Base-by-base conservation (phyloP, 2,113 vertebrate species). In the Cricetomys ansorgei region DNA sequence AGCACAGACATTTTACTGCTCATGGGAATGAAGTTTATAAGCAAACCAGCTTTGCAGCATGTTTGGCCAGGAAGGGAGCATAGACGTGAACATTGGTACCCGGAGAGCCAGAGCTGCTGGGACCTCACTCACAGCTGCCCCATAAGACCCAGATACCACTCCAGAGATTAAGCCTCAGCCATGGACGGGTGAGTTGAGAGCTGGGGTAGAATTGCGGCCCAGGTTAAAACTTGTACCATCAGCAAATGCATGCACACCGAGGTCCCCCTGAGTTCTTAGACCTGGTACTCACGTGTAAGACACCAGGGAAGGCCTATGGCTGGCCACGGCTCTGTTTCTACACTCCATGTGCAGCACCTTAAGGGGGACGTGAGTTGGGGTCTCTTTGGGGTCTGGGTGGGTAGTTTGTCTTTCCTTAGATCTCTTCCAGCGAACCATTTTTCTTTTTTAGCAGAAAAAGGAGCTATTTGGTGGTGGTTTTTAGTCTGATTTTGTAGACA, bases 21-120 rank as follows among this genome's bases (percentile, higher is more conserved):
- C 27, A 31, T 0, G n/a, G 48, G 53, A 88, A 67, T 45, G 40
- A 72, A 84, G 45, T 3, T n/a, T 64, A 45, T 73, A 40, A 48
- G 57, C 55, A 37, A 73, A 77, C 1, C 23, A 75, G 27, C 8
- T 72, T 76, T 57, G 21, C 2, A 48, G 34, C 0, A 0, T 53
- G 40, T 25, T 91, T 86, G 43, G 21, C 23, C 9, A 11, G 75
- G 27, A 80, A 84, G 34, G 72, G 8, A 10, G n/a, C 17, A 4
- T 3, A 3, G 8, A 31, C 27, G 4, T 10, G 5, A 0, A 10
- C 7, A 0, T 0, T 43, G 5, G 10, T 43, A 19, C 9, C 64
- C 43, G 40, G 11, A 91, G 19, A 11, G 1, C 29, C 0, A 1
- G 6, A 27, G 4, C 1, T 8, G 9, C 17, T 84, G 2, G 12